Conservation (phyloP, 2,113 vertebrate species). For the Lathamus discolor region DNA sequence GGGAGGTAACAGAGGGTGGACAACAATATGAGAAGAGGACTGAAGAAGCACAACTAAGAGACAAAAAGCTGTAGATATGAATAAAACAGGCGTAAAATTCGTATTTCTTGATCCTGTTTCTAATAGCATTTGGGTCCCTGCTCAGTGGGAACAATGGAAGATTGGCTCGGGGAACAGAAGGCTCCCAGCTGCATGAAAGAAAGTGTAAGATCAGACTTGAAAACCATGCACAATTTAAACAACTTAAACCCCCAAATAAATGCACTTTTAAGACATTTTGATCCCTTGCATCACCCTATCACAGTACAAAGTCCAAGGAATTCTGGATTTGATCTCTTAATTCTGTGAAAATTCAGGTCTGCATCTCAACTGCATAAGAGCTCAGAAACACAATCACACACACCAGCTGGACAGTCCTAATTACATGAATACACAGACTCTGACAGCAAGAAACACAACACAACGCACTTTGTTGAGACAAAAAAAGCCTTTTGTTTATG, state of each 20-base stretch:
- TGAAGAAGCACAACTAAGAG: slow-evolving; percentile 28
- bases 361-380: background rate
- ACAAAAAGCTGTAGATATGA: slow-evolving; percentile 40
- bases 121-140: background rate
- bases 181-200: background rate
- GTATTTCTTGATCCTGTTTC: background rate
- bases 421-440: background rate
- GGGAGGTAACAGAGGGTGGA: slow-evolving; percentile 61
- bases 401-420: background rate
- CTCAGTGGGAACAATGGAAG: background rate
- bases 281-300: background rate
- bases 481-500: background rate
- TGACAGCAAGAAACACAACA: background rate
- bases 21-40: slow-evolving; percentile 8
- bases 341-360: background rate
- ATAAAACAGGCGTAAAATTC: background rate
- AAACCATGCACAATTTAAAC: background rate
- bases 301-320: background rate
- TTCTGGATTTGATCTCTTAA: background rate
- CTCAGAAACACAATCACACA: background rate
- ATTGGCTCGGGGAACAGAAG: background rate
- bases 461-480: background rate
- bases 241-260: background rate
- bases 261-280: background rate
- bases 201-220: background rate